A percentile compares a stretch with the other conserved stretches of the same genome.
Conservation (phyloP, 2,797 vertebrate species). For the Xenops minutus region DNA sequence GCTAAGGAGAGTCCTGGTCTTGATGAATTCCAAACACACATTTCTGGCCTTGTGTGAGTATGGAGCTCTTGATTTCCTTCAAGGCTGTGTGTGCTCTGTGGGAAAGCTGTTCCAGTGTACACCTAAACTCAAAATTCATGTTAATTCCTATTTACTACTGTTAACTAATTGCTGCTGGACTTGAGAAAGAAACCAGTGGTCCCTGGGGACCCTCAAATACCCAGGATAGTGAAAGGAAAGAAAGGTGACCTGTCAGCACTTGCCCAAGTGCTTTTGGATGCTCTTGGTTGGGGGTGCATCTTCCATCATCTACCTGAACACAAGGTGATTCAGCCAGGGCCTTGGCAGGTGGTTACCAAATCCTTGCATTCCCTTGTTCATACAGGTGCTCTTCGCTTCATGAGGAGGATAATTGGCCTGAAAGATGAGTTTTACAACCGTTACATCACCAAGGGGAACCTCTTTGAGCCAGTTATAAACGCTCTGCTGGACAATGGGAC, state of each 20-base stretch:
- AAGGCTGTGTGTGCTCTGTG: neutral
- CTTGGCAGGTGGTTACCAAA: neutral
- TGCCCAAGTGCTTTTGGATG: neutral
- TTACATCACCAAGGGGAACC: constrained; percentile 97
- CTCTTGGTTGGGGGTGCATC: neutral
- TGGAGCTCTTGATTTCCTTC: neutral
- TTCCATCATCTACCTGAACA: too few relatives aligned
- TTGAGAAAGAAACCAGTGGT: neutral
- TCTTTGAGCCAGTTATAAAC: constrained; percentile 97
- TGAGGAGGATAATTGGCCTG: constrained; percentile 97
- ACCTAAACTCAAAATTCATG: fast-evolving
- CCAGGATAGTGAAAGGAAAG: neutral
- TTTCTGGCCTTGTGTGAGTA: constrained; percentile 98
- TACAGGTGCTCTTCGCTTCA: constrained; percentile 94
- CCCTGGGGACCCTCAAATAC: neutral
- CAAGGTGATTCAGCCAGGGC: fast-evolving
- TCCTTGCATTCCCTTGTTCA: neutral
- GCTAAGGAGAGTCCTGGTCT: constrained; percentile 92
- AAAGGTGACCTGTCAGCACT: neutral
- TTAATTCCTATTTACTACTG: neutral
- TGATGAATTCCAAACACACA: constrained; percentile 99
- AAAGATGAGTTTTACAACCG: constrained; percentile 99
- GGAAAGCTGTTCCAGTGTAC: too few relatives aligned
- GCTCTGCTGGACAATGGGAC: constrained; percentile 97
- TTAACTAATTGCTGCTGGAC: neutral